Base-by-base conservation (phyloP, 2,797 vertebrate species). In the Syngnathus acus region DNA sequence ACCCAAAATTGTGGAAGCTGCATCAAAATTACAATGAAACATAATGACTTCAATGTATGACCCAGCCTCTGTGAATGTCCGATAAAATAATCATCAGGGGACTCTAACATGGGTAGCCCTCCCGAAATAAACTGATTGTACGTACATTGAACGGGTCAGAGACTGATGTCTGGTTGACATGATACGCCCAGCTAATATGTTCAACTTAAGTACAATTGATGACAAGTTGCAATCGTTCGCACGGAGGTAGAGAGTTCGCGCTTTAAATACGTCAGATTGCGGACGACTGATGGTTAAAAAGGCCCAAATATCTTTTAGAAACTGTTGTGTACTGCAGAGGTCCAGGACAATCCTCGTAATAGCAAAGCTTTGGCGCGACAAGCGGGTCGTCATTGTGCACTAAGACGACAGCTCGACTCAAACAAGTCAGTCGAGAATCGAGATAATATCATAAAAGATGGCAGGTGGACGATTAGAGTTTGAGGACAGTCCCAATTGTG, bases 341-440 rank as follows among this genome's bases (percentile, higher is more conserved):
- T 17, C 45, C 45, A 90, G 88, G 68, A 79, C 83, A 63, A 21
- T 26, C 77, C 83, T 86, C 87, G 84, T 74, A 87, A 90, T 73
- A 86, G 90, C 87, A 91, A 90, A 72, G 84, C 82, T 74, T 65
- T 78, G 82, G 86, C 73, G 88, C 85, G 78, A 87, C 85, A 84
- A 82, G 73, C 68, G 75, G 69, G 88, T 87, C 86, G 91, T 88
- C 85, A 21, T 54, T 71, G 66, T 70, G 68, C 62, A 43, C 77
- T 83, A 85, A 91, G 85, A 91, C 87, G 84, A 75, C 75, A 76
- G 50, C 69, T 51, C 68, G 71, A 72, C 71, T 65, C 59, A 75
- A 74, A 86, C 90, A 90, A 89, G 87, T 86, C 87, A 83, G 69
- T 42, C 40, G 40, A 42, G 9, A 32, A 43, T 81, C 83, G 81